Base-by-base conservation (phyloP, 2,888 invertebrate species). In the Lepidochitona cinerea region DNA sequence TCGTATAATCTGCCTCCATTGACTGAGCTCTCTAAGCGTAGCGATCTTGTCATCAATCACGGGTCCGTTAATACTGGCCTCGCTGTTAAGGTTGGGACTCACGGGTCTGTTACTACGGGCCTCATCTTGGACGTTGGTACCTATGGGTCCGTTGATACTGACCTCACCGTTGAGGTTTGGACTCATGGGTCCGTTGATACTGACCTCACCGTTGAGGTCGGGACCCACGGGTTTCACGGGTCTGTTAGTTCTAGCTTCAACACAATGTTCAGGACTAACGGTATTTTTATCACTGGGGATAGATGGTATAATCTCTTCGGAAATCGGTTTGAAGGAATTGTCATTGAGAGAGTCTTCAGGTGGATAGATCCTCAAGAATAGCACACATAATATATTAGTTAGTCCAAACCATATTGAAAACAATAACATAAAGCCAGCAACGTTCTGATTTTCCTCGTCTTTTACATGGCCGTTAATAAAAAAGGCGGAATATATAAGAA, bases 361-460 rank as follows among this genome's bases (percentile, higher is more conserved):
- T 4, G 59, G 26, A 59, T 59, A 59, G 29, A 59, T 29, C 32
- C 59, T 59, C 12, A 59, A 26, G 9, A 59, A 59, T 32, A 59
- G 2, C 23, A 59, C 59, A 59, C 83, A 82, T 18, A 82, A 26
- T 12, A 80, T 53, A 64, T 80, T 78, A 12, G 74, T 77, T 12
- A 78, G 49, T 2, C 70, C 80, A 68, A 79, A 82, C 5, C 71
- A 69, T 6, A 81, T 78, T 0, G 80, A 80, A 71, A 82, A 79
- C 32, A 82, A 49, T 0, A 82, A 64, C 80, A 84, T 78, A 41
- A 84, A 81, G 29, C 77, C 78, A 5, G 75, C 75, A 69, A 79
- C 81, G 37, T 81, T 75, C 59, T 80, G 79, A 35, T 74, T 75
- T 18, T 73, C 41, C 3, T 68, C 59, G 9, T 67, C 68, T 4